Evolutionary conservation across 2,797 vertebrate species (phyloP).

Genomic region (Cyprinodon diabolis): DNA sequence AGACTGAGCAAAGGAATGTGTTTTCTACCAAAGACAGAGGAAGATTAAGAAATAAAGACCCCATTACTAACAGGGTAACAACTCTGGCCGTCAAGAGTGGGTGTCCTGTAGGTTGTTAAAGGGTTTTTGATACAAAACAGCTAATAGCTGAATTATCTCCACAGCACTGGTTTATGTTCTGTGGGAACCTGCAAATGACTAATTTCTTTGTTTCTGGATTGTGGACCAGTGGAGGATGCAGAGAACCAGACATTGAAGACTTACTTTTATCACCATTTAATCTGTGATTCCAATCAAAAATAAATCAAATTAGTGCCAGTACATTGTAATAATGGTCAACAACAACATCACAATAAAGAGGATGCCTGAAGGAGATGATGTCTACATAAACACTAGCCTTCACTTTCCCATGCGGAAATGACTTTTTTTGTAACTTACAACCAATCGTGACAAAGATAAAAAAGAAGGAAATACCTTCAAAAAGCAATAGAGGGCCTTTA

Average conservation of each 20-base stretch:
- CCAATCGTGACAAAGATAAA: background rate
- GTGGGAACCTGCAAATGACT: no score
- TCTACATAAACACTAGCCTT: background rate
- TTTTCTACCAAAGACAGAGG: conserved; percentile 22
- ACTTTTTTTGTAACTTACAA: background rate
- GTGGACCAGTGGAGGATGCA: no score
- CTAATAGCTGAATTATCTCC: no score
- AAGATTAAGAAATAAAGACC: conserved; percentile 32
- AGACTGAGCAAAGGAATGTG: conserved; percentile 37
- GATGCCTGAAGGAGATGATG: background rate
- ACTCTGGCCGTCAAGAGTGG: background rate
- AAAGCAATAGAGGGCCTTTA: background rate
- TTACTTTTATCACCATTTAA: background rate
- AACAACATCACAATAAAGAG: background rate
- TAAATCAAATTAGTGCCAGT: background rate
- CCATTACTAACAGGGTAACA: conserved; percentile 38
- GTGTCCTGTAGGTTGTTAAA: background rate
- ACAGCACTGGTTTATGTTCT: background rate
- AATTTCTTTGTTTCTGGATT: no score
- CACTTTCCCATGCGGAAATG: background rate
- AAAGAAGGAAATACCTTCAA: background rate
- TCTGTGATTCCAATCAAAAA: background rate
- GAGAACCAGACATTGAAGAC: no score
- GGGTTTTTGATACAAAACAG: background rate
- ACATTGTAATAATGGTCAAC: background rate